Evolutionary conservation across 2,113 vertebrate genomes (phyloP).

Genomic region (Pluvialis apricaria): DNA sequence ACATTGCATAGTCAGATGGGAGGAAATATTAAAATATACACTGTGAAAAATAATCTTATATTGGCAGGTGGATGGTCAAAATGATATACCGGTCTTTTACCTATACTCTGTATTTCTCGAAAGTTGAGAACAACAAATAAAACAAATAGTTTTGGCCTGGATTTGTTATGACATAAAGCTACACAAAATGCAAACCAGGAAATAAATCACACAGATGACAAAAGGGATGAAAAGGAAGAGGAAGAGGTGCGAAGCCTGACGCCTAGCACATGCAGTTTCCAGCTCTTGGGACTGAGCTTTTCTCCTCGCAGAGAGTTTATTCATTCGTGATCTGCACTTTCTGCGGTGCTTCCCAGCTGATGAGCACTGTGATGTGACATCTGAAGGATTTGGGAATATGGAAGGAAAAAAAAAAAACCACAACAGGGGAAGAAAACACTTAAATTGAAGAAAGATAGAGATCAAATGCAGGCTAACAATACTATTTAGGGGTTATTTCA

Average conservation of each 20-base stretch:
- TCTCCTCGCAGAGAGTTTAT: neutral
- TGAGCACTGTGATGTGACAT: neutral
- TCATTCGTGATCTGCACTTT: neutral
- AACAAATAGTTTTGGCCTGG: neutral
- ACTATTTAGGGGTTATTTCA: neutral
- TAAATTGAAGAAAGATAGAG: neutral
- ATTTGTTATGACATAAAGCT: constrained; percentile 15
- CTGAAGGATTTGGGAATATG: neutral
- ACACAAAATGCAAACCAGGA: neutral
- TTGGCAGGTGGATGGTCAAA: neutral
- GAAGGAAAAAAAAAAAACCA: neutral
- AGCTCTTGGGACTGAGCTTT: neutral
- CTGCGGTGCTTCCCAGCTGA: neutral
- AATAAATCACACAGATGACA: neutral
- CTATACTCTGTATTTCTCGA: neutral
- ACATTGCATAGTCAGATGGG: neutral
- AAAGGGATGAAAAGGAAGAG: neutral
- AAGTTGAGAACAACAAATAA: too few species aligned
- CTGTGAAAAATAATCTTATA: neutral
- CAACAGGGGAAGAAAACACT: neutral
- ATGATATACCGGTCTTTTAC: neutral
- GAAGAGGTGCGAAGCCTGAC: neutral
- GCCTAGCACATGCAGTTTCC: neutral
- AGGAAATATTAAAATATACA: neutral
- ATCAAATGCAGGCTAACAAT: neutral